A percentile compares a stretch with the other conserved stretches of the same genome.
phyloP scores from a whole-genome alignment of 2,888 invertebrate genomes.

The Orchesellides sinensis region DNA sequence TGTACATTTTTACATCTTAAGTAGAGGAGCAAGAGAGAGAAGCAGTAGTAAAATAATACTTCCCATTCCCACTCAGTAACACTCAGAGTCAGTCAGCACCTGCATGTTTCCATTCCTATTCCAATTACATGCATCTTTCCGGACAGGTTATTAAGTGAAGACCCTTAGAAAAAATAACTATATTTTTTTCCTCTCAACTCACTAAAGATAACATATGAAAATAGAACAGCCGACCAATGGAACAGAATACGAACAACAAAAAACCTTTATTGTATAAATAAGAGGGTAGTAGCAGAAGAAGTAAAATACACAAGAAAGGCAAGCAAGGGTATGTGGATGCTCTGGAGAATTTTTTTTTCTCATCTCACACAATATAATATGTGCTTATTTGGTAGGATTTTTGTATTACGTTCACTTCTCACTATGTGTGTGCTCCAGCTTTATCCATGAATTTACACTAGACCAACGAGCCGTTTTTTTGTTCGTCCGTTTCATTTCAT shows the following conservation, averaged over 20 bases:
- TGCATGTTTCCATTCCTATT: conserved; percentile 42
- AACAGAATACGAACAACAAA: conserved; percentile 18
- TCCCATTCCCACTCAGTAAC: background rate
- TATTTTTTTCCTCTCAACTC: conserved; percentile 34
- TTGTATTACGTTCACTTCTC: background rate
- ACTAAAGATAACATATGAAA: conserved; percentile 28
- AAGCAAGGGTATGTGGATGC: conserved; percentile 29
- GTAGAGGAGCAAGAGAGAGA: background rate
- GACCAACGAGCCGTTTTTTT: conserved; percentile 25
- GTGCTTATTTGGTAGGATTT: conserved; percentile 3
- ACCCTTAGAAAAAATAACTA: conserved; percentile 48
- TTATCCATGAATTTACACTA: conserved; percentile 55
- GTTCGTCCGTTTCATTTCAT: conserved; percentile 54
- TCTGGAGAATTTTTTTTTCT: conserved; percentile 48
- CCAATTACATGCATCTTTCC: conserved; percentile 60
- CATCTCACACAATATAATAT: background rate
- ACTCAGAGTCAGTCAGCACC: conserved; percentile 47
- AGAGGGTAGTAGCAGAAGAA: background rate
- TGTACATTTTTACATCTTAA: background rate
- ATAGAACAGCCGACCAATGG: conserved; percentile 11
- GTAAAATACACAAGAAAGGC: background rate
- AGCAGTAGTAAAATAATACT: background rate
- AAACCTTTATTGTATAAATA: background rate
- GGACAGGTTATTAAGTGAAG: conserved; percentile 56
- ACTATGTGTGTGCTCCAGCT: background rate